These are phyloP conservation scores for Aurelia coerulea DNA, from an alignment of 30 jellyfish, hydroid and myxozoan genomes.

Conservation along the genomic window DNA sequence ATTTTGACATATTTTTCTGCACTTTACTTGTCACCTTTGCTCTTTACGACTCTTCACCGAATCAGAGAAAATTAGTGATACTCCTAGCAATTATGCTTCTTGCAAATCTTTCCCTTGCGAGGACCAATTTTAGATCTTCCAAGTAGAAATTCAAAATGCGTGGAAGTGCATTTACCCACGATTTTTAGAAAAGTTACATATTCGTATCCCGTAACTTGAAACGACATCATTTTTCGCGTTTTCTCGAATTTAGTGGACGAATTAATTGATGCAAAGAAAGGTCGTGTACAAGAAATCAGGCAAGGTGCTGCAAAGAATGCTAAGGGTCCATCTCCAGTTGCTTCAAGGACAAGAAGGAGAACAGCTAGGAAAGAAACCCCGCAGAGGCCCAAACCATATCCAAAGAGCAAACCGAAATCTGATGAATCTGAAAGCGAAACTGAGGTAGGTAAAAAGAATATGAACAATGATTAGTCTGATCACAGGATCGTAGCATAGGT, in stretches of 20 bases:
- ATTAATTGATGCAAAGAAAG: constrained; percentile 12
- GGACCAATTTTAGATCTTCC: too few species aligned
- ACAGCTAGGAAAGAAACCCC: constrained; percentile 51
- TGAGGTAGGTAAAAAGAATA: constrained; percentile 27
- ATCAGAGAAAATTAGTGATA: too few species aligned
- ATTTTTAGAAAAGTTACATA: too few species aligned
- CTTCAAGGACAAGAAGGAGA: constrained; percentile 56
- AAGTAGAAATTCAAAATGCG: too few species aligned
- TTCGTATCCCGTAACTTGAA: too few species aligned
- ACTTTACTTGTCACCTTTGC: too few species aligned
- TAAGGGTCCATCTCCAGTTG: constrained; percentile 39
- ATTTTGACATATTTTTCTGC: too few species aligned
- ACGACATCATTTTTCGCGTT: too few species aligned
- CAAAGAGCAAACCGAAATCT: constrained; percentile 50
- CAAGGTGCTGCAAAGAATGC: not conserved
- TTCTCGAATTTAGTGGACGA: not conserved
- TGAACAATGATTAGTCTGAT: not conserved
- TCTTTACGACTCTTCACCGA: too few species aligned
- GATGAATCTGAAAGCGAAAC: constrained; percentile 39
- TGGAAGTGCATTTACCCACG: too few species aligned
- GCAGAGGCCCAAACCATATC: constrained; percentile 47
- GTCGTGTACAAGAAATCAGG: constrained; percentile 2
- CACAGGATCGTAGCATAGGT: not conserved
- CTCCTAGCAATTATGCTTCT: too few species aligned
- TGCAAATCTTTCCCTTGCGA: too few species aligned